A percentile compares a stretch with the other conserved stretches of the same genome.
Evolutionary conservation across 2,797 vertebrate genomes (phyloP).

Genomic region (Dermochelys coriacea): DNA sequence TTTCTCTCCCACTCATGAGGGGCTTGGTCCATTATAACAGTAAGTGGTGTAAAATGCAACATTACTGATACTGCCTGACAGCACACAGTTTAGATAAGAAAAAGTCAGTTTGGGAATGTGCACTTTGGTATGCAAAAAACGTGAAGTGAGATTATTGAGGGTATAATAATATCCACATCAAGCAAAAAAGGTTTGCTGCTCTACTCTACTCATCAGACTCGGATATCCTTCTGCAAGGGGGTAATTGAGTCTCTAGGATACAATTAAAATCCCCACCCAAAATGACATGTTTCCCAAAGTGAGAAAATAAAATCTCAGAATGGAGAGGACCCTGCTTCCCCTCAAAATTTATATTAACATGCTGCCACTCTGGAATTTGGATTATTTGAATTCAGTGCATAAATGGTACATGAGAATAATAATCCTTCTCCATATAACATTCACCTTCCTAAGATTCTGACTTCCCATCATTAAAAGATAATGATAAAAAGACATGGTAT

Average conservation of each 20-base stretch:
- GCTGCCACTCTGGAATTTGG: not conserved
- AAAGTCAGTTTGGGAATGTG: not conserved
- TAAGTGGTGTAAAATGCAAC: not conserved
- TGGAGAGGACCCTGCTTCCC: not conserved
- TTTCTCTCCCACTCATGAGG: not conserved
- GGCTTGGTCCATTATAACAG: not conserved
- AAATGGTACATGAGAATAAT: not conserved
- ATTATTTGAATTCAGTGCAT: not conserved
- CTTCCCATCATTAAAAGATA: not conserved
- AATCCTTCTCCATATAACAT: not conserved
- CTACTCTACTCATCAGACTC: not conserved
- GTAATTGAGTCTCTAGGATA: not conserved
- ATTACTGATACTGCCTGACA: not conserved
- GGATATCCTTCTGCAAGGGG: not conserved
- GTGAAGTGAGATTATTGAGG: not conserved
- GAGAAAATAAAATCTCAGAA: not conserved
- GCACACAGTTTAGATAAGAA: not conserved
- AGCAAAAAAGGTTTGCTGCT: not conserved
- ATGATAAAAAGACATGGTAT: not conserved
- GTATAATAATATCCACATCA: not conserved
- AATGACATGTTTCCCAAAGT: not conserved
- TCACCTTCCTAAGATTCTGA: not conserved
- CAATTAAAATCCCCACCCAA: not conserved
- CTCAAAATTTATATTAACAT: not conserved
- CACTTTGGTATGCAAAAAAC: constrained; percentile 23